Conservation (phyloP, 2,888 invertebrate genomes). For the Heliconius ismenius region DNA sequence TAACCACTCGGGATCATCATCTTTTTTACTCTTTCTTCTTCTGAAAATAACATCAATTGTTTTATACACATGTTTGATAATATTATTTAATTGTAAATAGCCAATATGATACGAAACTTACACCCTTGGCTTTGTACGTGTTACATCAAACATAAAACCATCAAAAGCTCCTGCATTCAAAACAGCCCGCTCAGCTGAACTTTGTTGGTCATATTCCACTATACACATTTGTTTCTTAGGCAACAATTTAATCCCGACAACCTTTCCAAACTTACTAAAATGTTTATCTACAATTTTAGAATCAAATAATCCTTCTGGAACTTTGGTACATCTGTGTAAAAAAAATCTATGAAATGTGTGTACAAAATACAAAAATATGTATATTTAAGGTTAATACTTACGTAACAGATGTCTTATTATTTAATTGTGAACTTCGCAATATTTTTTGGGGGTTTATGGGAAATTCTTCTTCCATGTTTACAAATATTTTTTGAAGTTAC, state of each 20-base stretch:
- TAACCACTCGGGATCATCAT: conserved; percentile 81
- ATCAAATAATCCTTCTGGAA: conserved; percentile 85
- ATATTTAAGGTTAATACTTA: conserved; percentile 52
- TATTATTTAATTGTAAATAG: neutral
- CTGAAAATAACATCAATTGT: conserved; percentile 45
- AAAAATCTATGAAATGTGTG: conserved; percentile 9
- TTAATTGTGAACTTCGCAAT: conserved; percentile 60
- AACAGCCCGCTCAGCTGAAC: conserved; percentile 82
- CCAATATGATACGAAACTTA: conserved; percentile 51
- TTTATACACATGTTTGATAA: neutral
- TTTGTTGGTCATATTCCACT: conserved; percentile 85
- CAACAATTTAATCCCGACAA: conserved; percentile 84
- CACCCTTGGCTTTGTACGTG: conserved; percentile 77
- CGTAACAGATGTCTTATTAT: conserved; percentile 71
- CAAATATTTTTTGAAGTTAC: conserved; percentile 29
- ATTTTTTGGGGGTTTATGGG: conserved; percentile 60
- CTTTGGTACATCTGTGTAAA: conserved; percentile 81
- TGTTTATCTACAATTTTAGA: conserved; percentile 83
- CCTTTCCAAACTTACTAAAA: conserved; percentile 87
- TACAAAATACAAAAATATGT: conserved; percentile 20
- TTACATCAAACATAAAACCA: conserved; percentile 83
- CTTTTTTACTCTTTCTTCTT: conserved; percentile 66
- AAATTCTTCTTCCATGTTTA: conserved; percentile 54
- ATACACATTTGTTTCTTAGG: conserved; percentile 85
- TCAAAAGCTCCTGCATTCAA: conserved; percentile 83